Evolutionary conservation across 2,888 invertebrate genomes (phyloP), one percentile per base, ranked within the genome.

Genomic region (Ceriagrion tenellum): DNA sequence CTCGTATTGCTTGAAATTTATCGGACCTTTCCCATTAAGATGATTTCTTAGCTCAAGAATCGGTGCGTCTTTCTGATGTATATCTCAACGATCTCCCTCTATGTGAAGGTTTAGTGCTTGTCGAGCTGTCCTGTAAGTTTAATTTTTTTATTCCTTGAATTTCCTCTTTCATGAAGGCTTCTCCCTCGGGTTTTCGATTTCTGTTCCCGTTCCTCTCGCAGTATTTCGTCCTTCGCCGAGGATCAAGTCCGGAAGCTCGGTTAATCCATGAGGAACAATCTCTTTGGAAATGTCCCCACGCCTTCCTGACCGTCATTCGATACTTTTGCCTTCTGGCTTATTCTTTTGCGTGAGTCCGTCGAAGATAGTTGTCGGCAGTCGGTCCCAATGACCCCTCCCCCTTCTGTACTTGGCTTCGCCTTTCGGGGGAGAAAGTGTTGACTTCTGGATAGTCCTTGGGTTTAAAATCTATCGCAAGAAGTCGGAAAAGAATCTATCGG

Each of bases 181-280:
- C 12, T 8, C 30, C 81, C 81, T 81, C 16, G 23, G 18, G 81
- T 81, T 30, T 81, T 81, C 30, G 81, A 81, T 81, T 35, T 35
- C 81, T 13, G 16, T 13, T n/a, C 35, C 35, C 30, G 0, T 35
- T 81, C 35, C 35, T 16, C 18, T 35, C 26, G 12, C 30, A 35
- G 16, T 16, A 2, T 35, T 81, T 26, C 81, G 81, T 81, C 81
- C 81, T 81, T 81, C 81, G 30, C 35, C 18, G 23, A 20, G 26
- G 69, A 69, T 69, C 69, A 69, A 69, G n/a, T n/a, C 69, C 81
- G 18, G 30, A 81, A 81, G 30, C 81, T 35, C 16, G 12, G 30
- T n/a, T 81, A 81, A 81, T 81, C 81, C 81, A 13, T 26, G 26
- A 81, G 30, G 81, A 81, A 81, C 81, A 81, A 35, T 81, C 81